Evolutionary conservation across 2,888 invertebrate genomes (phyloP).

Genomic region (Pseudococcus viburni): DNA sequence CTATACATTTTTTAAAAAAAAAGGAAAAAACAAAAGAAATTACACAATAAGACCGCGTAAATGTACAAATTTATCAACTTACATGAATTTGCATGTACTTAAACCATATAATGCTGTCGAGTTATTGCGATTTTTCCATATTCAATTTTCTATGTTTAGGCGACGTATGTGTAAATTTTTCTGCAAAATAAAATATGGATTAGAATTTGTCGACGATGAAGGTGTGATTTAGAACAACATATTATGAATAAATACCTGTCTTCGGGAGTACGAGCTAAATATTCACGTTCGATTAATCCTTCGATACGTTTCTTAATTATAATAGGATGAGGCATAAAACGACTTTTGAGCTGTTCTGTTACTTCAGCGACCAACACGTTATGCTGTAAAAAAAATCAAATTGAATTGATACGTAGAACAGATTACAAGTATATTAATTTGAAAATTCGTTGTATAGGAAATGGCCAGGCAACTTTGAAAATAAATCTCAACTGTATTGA

Average conservation of each 20-base stretch:
- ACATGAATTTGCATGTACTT: slow-evolving; percentile 62
- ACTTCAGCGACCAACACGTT: slow-evolving; percentile 97
- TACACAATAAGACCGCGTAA: slow-evolving; percentile 33
- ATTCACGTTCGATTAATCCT: slow-evolving; percentile 98
- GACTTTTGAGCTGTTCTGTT: slow-evolving; percentile 94
- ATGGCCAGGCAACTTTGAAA: too few species aligned
- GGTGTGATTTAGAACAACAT: not conserved
- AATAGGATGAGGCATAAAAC: slow-evolving; percentile 97
- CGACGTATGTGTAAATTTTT: slow-evolving; percentile 64
- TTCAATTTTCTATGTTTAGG: slow-evolving; percentile 43
- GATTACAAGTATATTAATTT: not conserved
- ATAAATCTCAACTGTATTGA: too few species aligned
- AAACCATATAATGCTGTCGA: slow-evolving; percentile 40
- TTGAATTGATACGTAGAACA: not conserved
- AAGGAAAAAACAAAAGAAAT: not conserved
- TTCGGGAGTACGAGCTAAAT: slow-evolving; percentile 96
- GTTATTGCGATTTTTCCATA: slow-evolving; percentile 42
- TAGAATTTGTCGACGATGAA: not conserved
- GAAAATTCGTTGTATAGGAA: too few species aligned
- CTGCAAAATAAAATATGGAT: slow-evolving; percentile 35
- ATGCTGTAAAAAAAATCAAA: slow-evolving; percentile 76
- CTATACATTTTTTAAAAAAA: not conserved
- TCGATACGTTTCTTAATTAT: slow-evolving; percentile 99
- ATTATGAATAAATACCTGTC: slow-evolving; percentile 78
- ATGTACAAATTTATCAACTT: slow-evolving; percentile 49